Conservation (phyloP, 1,140 invertebrate species). For the Ylistrum balloti region DNA sequence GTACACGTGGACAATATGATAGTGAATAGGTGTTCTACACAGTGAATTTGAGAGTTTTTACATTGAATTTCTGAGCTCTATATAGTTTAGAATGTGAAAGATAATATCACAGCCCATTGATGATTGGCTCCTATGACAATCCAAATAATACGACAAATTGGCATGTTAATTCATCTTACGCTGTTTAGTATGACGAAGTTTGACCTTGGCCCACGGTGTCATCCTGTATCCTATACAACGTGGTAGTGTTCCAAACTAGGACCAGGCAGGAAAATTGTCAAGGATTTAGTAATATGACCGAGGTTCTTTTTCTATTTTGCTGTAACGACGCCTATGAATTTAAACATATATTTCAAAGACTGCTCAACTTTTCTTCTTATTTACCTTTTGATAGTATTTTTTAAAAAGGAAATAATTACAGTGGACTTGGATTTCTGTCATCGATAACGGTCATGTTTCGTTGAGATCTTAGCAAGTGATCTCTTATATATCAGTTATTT, state of each 20-base stretch:
- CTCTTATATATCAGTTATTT: neutral
- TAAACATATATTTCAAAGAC: neutral
- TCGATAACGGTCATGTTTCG: neutral
- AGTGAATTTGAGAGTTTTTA: neutral
- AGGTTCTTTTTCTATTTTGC: neutral
- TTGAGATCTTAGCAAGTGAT: neutral
- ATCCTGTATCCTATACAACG: neutral
- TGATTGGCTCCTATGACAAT: neutral
- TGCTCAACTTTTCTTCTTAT: neutral
- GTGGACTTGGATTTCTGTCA: constrained; percentile 3
- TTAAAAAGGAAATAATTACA: neutral
- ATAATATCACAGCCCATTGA: constrained; percentile 19
- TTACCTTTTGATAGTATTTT: constrained; percentile 19
- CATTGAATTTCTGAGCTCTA: neutral
- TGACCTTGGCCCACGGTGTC: constrained; percentile 29
- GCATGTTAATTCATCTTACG: neutral
- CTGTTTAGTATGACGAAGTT: neutral
- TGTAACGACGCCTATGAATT: neutral
- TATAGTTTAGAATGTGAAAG: neutral
- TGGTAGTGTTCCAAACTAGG: neutral
- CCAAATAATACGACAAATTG: constrained; percentile 15
- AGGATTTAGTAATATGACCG: constrained; percentile 33
- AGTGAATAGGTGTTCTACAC: neutral
- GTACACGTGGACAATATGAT: neutral
- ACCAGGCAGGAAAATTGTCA: constrained; percentile 9